Conservation (phyloP, 92 coral and sea anemone species). For the Zoanthus solanderi region DNA sequence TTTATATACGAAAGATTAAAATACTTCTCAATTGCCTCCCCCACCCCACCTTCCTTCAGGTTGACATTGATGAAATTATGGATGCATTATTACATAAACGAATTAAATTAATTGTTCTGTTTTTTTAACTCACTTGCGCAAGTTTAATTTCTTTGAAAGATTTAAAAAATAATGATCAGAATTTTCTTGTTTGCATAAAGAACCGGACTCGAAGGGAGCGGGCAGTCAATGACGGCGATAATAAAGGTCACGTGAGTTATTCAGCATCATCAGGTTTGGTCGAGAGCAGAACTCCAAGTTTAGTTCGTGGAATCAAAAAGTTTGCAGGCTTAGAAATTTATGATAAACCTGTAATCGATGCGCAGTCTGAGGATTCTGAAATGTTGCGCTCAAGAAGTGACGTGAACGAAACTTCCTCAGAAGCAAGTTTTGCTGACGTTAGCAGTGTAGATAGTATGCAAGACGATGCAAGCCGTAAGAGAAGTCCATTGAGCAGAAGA, state of each 20-base stretch:
- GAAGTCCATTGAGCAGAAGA: constrained; percentile 28
- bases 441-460: constrained; percentile 81
- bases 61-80: no score
- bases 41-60: no score
- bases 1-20: no score
- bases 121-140: no score
- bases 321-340: constrained; percentile 71
- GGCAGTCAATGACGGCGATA: not conserved
- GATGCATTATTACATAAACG: no score
- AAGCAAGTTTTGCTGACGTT: constrained; percentile 89
- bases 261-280: constrained; percentile 50
- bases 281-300: constrained; percentile 76
- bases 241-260: not conserved
- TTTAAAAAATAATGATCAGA: not conserved
- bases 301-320: constrained; percentile 83
- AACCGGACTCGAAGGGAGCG: not conserved
- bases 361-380: constrained; percentile 16
- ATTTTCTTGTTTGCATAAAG: not conserved
- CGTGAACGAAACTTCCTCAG: constrained; percentile 78
- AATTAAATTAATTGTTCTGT: no score
- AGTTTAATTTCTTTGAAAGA: not conserved
- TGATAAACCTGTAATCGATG: constrained; percentile 24
- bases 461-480: constrained; percentile 35
- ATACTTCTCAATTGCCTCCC: no score
- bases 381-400: constrained; percentile 58